phyloP scores from a whole-genome alignment of 1,140 invertebrate genomes.

The Coelopa frigida region DNA sequence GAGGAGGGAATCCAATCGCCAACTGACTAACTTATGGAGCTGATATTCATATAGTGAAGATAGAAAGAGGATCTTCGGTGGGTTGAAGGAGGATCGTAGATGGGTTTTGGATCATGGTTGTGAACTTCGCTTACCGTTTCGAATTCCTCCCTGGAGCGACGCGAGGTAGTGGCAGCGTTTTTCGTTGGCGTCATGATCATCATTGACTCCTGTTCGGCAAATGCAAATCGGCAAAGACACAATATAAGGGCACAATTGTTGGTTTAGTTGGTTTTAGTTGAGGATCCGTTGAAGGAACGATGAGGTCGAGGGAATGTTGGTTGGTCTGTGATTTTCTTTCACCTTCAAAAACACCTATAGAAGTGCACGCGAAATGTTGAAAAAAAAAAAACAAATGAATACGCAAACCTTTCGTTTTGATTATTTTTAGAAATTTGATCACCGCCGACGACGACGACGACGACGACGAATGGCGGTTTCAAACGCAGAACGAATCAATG shows the following conservation, averaged over 20 bases:
- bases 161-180: constrained; percentile 28
- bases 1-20: no score
- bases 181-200: constrained; percentile 8
- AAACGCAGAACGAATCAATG: no score
- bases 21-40: no score
- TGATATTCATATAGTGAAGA: no score
- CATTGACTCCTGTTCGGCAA: neutral
- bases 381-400: constrained; percentile 5
- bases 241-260: no score
- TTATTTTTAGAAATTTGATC: constrained; percentile 19
- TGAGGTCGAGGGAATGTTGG: neutral
- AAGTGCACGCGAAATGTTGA: no score
- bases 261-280: no score
- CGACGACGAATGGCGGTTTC: no score
- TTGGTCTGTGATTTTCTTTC: no score
- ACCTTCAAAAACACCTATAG: no score
- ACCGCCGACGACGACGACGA: no score
- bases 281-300: neutral
- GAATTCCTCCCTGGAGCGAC: constrained; percentile 38
- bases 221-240: neutral
- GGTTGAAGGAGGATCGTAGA: neutral
- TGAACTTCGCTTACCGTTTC: constrained; percentile 40
- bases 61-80: no score
- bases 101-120: neutral
- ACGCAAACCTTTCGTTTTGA: constrained; percentile 4